A percentile compares a stretch with the other conserved stretches of the same genome.
Conservation (phyloP, 2,113 vertebrate genomes). For the Orientallactaga bullata region DNA sequence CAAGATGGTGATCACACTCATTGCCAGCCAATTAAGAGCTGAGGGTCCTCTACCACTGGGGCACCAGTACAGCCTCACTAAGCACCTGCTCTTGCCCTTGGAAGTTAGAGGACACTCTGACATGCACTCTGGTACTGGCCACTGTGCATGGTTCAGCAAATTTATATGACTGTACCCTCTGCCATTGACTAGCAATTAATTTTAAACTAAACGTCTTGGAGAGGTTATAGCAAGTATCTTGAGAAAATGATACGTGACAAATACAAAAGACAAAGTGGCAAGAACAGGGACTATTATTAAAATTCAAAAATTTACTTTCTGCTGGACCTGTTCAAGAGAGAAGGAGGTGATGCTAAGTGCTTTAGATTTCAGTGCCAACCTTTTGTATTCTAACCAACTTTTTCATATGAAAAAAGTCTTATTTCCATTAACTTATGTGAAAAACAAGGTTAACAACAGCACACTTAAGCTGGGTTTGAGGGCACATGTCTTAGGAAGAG, state of each 20-base stretch:
- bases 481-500: neutral
- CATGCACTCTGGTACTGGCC: neutral
- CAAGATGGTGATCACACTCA: rapidly evolving
- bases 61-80: rapidly evolving
- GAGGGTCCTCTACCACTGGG: rapidly evolving
- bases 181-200: constrained; percentile 56
- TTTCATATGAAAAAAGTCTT: neutral
- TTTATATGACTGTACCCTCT: neutral
- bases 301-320: constrained; percentile 2
- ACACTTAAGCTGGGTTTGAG: neutral
- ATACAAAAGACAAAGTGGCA: neutral
- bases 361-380: neutral
- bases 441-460: neutral
- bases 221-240: neutral
- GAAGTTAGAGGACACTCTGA: neutral
- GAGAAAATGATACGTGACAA: constrained; percentile 54
- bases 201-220: neutral
- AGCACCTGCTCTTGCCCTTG: neutral
- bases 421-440: neutral
- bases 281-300: neutral
- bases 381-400: too few relatives aligned
- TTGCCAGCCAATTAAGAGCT: neutral
- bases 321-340: neutral
- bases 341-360: neutral
- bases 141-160: neutral